These are phyloP conservation scores for Kuschelorhynchus macadamiae DNA, from an alignment of 2,888 invertebrate genomes.

Conservation along the genomic window DNA sequence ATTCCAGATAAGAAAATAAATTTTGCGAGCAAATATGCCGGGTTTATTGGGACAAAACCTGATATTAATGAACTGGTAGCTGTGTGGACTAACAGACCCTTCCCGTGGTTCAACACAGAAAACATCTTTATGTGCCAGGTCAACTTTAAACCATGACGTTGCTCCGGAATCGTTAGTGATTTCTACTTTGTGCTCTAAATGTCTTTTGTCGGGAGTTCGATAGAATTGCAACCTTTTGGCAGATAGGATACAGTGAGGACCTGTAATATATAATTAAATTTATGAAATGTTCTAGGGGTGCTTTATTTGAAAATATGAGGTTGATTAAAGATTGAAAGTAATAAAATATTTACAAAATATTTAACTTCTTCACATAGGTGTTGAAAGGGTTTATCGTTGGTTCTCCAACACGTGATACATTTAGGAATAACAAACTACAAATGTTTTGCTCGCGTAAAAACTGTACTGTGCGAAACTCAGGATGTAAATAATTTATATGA, in stretches of 20 bases:
- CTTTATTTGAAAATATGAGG: no score
- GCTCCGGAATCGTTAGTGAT: conserved; percentile 62
- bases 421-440: no score
- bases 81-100: conserved; percentile 61
- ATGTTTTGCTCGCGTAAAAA: no score
- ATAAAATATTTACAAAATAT: background rate
- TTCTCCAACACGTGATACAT: no score
- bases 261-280: conserved; percentile 20
- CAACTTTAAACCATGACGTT: conserved; percentile 64
- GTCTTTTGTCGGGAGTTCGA: conserved; percentile 30
- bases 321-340: background rate
- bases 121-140: conserved; percentile 59
- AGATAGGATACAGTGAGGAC: conserved; percentile 50
- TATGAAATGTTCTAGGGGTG: no score
- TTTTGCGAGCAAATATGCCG: conserved; percentile 61
- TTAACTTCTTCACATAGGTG: background rate
- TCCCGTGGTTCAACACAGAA: conserved; percentile 62
- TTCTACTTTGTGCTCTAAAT: conserved; percentile 58
- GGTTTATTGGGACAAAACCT: conserved; percentile 59
- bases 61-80: conserved; percentile 60
- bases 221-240: conserved; percentile 50
- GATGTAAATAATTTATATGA: no score
- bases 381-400: no score
- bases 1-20: conserved; percentile 64
- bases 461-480: no score